phyloP scores from a whole-genome alignment of 35 echinoderm and acorn worm species.

The Lytechinus pictus region DNA sequence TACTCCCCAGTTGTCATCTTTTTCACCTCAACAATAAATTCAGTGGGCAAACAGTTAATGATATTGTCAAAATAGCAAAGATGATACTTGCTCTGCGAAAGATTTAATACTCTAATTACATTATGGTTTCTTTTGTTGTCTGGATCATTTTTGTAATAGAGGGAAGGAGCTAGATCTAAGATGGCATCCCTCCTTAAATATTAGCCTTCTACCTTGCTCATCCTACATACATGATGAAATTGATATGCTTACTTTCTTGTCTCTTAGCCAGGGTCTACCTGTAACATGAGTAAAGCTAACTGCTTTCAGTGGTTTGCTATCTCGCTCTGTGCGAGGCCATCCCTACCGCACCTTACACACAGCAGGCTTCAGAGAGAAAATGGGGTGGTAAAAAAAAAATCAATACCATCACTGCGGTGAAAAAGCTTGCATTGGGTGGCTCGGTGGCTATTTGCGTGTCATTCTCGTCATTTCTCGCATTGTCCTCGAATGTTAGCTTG shows the following conservation, averaged over 20 bases:
- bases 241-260: background rate
- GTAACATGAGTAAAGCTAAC: background rate
- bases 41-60: too few relatives aligned
- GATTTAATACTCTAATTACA: background rate
- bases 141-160: background rate
- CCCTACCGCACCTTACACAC: background rate
- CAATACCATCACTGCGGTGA: background rate
- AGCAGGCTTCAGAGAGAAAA: background rate
- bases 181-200: constrained; percentile 10
- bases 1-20: too few relatives aligned
- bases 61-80: background rate
- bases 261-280: background rate
- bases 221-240: background rate
- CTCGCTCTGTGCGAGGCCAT: background rate
- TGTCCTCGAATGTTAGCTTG: background rate
- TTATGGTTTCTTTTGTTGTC: background rate
- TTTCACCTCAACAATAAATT: too few relatives aligned
- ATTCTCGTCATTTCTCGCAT: background rate
- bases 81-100: background rate
- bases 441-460: background rate
- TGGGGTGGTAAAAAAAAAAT: background rate
- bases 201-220: background rate
- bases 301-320: background rate
- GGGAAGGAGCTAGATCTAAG: background rate
- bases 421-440: background rate